phyloP scores from a whole-genome alignment of 2,888 invertebrate species.

The Erpobdella octoculata region DNA sequence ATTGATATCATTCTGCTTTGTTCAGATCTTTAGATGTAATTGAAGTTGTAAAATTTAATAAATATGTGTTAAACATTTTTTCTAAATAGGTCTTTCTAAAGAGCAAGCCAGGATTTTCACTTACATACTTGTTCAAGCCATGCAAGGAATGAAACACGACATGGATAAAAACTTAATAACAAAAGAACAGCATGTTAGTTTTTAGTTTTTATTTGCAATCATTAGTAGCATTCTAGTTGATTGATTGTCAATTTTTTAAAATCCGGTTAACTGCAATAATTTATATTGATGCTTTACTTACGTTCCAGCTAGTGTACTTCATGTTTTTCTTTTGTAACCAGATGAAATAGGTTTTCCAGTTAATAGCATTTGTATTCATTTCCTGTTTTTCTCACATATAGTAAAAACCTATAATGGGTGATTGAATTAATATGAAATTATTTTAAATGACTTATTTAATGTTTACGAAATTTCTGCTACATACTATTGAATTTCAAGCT shows the following conservation, averaged over 20 bases:
- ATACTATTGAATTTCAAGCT: too few species aligned
- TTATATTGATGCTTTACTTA: neutral
- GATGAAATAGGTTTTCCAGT: neutral
- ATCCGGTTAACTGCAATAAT: neutral
- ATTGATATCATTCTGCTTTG: neutral
- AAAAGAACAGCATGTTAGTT: conserved; percentile 44
- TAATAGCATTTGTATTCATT: neutral
- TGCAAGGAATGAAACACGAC: conserved; percentile 44
- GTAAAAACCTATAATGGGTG: too few species aligned
- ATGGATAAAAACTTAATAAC: conserved; percentile 47
- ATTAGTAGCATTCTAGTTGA: neutral
- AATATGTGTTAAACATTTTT: neutral
- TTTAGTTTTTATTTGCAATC: too few species aligned
- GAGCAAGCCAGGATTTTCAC: conserved; percentile 45
- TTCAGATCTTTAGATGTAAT: neutral
- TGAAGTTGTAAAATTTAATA: neutral
- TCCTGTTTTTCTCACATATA: conserved; percentile 9
- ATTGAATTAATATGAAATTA: too few species aligned
- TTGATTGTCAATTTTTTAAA: neutral
- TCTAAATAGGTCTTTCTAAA: conserved; percentile 42
- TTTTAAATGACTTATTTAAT: too few species aligned
- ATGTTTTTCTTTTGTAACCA: neutral
- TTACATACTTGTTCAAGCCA: conserved; percentile 42
- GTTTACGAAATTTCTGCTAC: too few species aligned
- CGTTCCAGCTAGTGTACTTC: neutral